Percentiles rank a stretch among this genome's conserved stretches.
phyloP scores from a whole-genome alignment of 2,113 vertebrate genomes.

The Onychostruthus taczanowskii region DNA sequence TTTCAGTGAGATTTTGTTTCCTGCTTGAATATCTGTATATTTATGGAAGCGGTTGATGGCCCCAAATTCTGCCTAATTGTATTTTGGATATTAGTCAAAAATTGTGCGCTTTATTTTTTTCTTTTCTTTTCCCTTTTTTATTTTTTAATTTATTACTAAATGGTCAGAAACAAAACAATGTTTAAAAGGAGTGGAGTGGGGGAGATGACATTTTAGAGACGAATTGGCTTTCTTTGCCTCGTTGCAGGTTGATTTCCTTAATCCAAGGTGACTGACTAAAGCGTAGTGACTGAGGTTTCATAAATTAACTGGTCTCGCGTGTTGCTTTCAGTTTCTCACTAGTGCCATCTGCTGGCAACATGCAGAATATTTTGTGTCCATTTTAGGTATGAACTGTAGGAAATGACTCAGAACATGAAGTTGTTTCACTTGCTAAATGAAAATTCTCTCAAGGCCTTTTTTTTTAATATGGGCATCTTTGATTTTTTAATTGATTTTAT shows the following conservation, averaged over 20 bases:
- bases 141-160: background rate
- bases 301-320: accelerated
- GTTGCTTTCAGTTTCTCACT: background rate
- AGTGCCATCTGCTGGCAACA: conserved; percentile 58
- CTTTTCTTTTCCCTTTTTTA: background rate
- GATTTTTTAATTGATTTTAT: background rate
- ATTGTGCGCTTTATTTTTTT: accelerated
- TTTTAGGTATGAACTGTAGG: background rate
- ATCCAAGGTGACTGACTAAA: background rate
- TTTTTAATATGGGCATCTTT: accelerated
- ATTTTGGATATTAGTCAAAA: background rate
- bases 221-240: background rate
- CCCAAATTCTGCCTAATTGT: background rate
- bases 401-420: background rate
- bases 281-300: background rate
- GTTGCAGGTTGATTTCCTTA: background rate
- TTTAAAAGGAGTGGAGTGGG: background rate
- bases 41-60: background rate
- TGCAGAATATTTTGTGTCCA: background rate
- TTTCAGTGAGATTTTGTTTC: background rate
- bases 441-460: background rate
- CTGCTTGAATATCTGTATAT: background rate
- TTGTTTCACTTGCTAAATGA: background rate
- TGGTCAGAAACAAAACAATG: background rate
- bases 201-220: accelerated